A percentile compares a stretch with the other conserved stretches of the same genome.
phyloP scores from a whole-genome alignment of 1,140 invertebrate genomes.

The Drosophila funebris region DNA sequence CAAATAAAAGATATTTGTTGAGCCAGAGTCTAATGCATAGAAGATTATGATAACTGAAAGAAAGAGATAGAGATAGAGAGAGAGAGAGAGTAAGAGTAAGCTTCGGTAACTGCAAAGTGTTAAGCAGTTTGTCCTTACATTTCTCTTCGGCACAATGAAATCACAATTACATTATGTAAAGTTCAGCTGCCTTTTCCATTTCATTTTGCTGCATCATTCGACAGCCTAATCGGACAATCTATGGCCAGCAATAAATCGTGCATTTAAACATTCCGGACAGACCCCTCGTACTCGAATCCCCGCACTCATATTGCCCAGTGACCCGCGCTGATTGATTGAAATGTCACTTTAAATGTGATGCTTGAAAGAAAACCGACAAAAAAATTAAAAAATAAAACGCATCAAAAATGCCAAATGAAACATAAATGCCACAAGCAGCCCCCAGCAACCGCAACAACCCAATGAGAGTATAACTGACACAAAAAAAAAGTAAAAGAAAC shows the following conservation, averaged over 20 bases:
- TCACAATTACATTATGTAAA: neutral
- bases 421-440: conserved; percentile 66
- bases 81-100: neutral
- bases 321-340: conserved; percentile 76
- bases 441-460: conserved; percentile 47
- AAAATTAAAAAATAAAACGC: conserved; percentile 61
- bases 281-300: neutral
- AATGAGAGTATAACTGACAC: neutral
- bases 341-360: conserved; percentile 76
- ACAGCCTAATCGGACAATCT: conserved; percentile 41
- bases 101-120: neutral
- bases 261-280: conserved; percentile 32
- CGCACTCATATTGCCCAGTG: conserved; percentile 10
- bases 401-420: conserved; percentile 80
- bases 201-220: neutral
- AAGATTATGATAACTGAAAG: neutral
- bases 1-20: no score
- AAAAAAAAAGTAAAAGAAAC: neutral
- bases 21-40: no score
- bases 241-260: conserved; percentile 33
- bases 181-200: neutral
- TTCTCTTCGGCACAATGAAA: neutral
- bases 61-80: neutral
- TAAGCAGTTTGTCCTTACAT: neutral
- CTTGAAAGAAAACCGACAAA: conserved; percentile 34